phyloP scores from a whole-genome alignment of 2,113 vertebrate species.

The Onychostruthus taczanowskii region DNA sequence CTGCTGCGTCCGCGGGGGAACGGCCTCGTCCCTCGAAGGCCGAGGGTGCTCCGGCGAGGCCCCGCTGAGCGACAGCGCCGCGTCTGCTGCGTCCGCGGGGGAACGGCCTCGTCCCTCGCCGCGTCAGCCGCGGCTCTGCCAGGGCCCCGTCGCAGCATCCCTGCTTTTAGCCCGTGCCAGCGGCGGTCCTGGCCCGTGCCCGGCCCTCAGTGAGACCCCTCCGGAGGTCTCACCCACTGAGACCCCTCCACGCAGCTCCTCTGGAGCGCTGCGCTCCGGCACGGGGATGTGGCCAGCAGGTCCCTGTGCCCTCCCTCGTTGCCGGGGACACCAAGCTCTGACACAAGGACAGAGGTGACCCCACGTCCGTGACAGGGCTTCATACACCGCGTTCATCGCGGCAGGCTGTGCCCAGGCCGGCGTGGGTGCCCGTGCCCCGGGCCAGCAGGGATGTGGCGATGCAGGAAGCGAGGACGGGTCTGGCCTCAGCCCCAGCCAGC shows the following conservation, averaged over 20 bases:
- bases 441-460: not conserved
- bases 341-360: not conserved
- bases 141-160: accelerated
- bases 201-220: accelerated
- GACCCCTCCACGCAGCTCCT: accelerated
- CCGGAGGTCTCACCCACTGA: accelerated
- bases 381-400: too few species aligned
- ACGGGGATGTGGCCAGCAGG: not conserved
- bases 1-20: not conserved
- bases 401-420: not conserved
- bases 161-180: accelerated
- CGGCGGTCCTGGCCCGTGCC: not conserved
- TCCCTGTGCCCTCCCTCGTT: not conserved
- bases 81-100: not conserved
- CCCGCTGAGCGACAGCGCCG: not conserved
- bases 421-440: not conserved
- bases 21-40: not conserved
- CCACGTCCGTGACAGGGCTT: accelerated
- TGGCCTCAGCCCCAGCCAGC: not conserved
- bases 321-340: accelerated
- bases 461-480: not conserved
- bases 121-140: not conserved
- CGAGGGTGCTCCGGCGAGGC: not conserved
- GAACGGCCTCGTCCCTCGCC: not conserved
- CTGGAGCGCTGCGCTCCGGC: accelerated